A percentile compares a stretch with the other conserved stretches of the same genome.
Conservation (phyloP, 2,888 invertebrate genomes). For the Labia minor region DNA sequence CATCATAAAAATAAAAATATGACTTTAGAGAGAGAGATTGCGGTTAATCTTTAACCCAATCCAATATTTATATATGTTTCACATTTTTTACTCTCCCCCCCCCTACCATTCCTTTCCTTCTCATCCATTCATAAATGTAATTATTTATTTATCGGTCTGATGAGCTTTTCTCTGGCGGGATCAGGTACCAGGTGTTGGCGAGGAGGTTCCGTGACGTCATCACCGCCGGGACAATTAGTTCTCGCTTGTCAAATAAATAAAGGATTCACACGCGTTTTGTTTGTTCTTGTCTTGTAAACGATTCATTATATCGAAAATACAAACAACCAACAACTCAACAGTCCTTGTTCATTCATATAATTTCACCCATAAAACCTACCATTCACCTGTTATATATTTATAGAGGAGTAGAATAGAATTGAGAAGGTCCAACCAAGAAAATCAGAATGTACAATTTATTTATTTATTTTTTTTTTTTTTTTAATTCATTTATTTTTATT, state of each 20-base stretch:
- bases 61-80: neutral
- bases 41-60: neutral
- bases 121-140: neutral
- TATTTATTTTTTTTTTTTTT: too few relatives aligned
- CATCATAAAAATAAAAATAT: neutral
- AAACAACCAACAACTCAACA: neutral
- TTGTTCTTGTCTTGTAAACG: slow-evolving; percentile 13
- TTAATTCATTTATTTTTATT: too few relatives aligned
- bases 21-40: neutral
- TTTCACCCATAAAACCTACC: too few relatives aligned
- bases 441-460: too few relatives aligned
- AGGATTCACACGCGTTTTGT: neutral
- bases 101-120: too few relatives aligned
- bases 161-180: neutral
- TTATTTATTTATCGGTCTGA: slow-evolving; percentile 2
- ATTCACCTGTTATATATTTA: too few relatives aligned
- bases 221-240: neutral
- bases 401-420: too few relatives aligned
- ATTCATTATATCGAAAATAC: slow-evolving; percentile 8
- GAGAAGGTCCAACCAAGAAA: too few relatives aligned
- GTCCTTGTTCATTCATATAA: neutral
- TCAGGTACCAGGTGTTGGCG: neutral
- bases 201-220: neutral
- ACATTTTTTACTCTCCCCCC: too few relatives aligned
- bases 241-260: slow-evolving; percentile 1